Conservation (phyloP, 2,113 vertebrate genomes). For the Zosterops borbonicus region DNA sequence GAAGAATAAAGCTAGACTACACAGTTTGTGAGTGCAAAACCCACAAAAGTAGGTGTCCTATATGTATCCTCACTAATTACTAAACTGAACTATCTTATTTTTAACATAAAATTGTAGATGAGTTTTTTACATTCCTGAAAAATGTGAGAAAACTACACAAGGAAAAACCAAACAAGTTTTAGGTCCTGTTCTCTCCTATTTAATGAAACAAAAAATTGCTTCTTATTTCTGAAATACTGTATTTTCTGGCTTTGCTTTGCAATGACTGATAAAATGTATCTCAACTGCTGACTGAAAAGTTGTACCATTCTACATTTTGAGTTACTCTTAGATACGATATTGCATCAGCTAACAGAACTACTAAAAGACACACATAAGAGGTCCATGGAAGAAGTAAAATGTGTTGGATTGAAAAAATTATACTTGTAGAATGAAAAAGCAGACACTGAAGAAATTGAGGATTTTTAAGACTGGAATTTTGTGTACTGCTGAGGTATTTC, state of each 20-base stretch:
- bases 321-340: neutral
- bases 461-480: neutral
- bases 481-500: neutral
- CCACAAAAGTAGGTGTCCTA: neutral
- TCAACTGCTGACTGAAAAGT: neutral
- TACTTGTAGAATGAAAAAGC: neutral
- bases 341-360: neutral
- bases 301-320: neutral
- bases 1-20: neutral
- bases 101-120: neutral
- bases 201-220: neutral
- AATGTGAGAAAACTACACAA: neutral
- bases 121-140: neutral
- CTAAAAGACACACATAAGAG: neutral
- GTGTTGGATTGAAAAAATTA: neutral
- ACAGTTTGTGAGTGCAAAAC: neutral
- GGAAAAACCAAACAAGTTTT: rapidly evolving
- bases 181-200: neutral
- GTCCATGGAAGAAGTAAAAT: neutral
- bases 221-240: neutral
- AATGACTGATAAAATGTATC: neutral
- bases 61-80: neutral
- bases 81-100: neutral
- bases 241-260: neutral
- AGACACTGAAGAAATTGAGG: neutral